These are phyloP conservation scores for Cottus gobio DNA, from an alignment of 2,113 vertebrate genomes.

Conservation along the genomic window DNA sequence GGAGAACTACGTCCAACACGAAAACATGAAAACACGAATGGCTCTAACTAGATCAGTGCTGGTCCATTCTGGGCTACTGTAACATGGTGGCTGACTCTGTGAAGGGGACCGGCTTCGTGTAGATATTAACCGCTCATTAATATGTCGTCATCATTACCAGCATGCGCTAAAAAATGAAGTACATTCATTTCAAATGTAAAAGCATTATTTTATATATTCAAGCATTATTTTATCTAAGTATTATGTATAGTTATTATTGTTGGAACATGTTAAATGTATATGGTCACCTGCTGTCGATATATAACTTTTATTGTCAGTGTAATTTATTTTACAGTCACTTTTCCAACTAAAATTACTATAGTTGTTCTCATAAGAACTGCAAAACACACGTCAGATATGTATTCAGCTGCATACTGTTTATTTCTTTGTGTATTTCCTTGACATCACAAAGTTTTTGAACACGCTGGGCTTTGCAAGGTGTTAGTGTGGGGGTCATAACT, in stretches of 20 bases:
- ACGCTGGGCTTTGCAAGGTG: neutral
- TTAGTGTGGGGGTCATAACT: conserved; percentile 16
- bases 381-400: neutral
- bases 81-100: neutral
- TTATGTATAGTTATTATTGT: neutral
- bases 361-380: neutral
- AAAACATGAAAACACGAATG: neutral
- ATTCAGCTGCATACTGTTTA: neutral
- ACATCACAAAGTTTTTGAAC: neutral
- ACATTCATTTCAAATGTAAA: neutral
- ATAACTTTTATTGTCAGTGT: neutral
- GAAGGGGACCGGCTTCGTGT: neutral
- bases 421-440: neutral
- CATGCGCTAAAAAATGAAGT: neutral
- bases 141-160: neutral
- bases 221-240: neutral
- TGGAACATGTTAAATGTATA: neutral
- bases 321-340: neutral
- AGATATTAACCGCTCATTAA: neutral
- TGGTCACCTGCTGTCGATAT: neutral
- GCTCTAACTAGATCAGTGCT: neutral
- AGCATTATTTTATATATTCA: neutral
- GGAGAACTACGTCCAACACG: too few relatives aligned
- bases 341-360: neutral
- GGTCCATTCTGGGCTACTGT: neutral